Evolutionary conservation across 2,888 invertebrate genomes (phyloP).

Genomic region (Dermolepida albohirtum): DNA sequence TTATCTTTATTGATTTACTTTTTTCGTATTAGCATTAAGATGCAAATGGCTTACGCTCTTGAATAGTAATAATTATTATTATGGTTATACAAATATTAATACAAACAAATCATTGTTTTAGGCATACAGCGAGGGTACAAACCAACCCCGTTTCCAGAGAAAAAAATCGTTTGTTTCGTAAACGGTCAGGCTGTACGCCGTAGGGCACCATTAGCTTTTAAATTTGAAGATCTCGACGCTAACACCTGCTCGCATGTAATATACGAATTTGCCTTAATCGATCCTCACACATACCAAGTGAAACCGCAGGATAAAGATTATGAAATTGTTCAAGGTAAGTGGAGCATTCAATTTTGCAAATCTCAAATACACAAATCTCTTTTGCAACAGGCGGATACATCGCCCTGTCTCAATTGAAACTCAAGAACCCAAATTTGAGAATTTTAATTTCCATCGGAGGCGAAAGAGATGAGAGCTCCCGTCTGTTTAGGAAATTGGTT

Average conservation of each 20-base stretch:
- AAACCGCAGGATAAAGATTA: conserved; percentile 76
- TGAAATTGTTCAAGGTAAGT: conserved; percentile 79
- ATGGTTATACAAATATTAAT: too few species aligned
- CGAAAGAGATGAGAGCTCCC: conserved; percentile 70
- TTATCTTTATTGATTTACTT: too few species aligned
- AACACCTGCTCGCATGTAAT: conserved; percentile 80
- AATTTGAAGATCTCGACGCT: conserved; percentile 73
- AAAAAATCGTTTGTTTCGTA: conserved; percentile 75
- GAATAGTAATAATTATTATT: too few species aligned
- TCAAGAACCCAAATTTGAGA: conserved; percentile 74
- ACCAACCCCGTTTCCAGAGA: not conserved
- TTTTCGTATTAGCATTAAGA: too few species aligned
- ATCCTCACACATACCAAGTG: conserved; percentile 74
- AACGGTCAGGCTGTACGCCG: conserved; percentile 77
- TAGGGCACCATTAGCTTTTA: conserved; percentile 75
- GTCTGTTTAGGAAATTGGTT: conserved; percentile 74
- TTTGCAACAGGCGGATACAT: conserved; percentile 73
- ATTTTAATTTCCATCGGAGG: conserved; percentile 82
- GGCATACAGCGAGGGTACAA: not conserved
- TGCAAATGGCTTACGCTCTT: too few species aligned
- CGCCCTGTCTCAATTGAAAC: conserved; percentile 76
- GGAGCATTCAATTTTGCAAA: too few species aligned
- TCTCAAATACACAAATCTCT: not conserved
- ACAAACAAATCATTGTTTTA: not conserved
- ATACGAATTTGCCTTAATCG: conserved; percentile 78